A percentile compares a stretch with the other conserved stretches of the same genome.
phyloP scores from a whole-genome alignment of 2,888 invertebrate genomes.

The Ryuthela nishihirai region DNA sequence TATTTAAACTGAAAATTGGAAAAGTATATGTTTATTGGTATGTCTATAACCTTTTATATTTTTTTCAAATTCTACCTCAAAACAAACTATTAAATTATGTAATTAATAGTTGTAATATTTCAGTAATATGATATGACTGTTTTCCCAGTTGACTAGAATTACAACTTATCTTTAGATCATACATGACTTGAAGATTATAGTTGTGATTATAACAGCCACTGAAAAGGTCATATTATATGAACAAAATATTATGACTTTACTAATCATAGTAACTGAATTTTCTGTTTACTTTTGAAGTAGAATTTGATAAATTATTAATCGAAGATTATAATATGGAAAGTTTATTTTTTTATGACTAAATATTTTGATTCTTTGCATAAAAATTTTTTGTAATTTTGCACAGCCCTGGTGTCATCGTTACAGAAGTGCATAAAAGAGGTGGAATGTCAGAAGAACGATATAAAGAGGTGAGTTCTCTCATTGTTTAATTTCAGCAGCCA shows the following conservation, averaged over 20 bases:
- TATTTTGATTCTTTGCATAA: no score
- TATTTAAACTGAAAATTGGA: no score
- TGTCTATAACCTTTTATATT: no score
- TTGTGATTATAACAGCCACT: neutral
- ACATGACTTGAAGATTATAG: neutral
- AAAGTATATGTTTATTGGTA: no score
- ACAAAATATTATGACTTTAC: neutral
- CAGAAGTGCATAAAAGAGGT: conserved; percentile 79
- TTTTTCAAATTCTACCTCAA: no score
- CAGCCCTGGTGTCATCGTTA: conserved; percentile 83
- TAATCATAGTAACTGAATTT: neutral
- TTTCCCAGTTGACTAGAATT: no score
- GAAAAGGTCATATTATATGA: neutral
- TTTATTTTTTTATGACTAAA: no score
- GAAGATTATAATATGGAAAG: neutral
- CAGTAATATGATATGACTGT: no score
- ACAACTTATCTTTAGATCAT: neutral
- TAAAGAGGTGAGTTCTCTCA: conserved; percentile 55
- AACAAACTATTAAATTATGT: no score
- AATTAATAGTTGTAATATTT: no score
- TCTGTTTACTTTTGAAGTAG: neutral
- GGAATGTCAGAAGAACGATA: conserved; percentile 81
- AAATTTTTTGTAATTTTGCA: neutral
- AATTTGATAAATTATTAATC: neutral
- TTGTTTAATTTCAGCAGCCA: neutral